Base-by-base conservation (phyloP, 2,113 vertebrate genomes). In the Pituophis catenifer region DNA sequence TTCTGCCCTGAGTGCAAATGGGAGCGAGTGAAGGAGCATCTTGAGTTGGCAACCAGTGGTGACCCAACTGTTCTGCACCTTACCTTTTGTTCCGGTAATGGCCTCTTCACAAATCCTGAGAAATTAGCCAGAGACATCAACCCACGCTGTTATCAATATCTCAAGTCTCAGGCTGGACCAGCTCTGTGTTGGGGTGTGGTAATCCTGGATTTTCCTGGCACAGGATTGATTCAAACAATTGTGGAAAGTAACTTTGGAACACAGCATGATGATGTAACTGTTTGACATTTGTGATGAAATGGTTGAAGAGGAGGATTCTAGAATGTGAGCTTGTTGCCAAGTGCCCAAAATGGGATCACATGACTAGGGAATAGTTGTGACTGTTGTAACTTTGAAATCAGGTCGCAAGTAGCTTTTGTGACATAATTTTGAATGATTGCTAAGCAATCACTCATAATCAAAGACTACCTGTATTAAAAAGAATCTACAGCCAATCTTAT, bases 51-150 rank as follows among this genome's bases (percentile, higher is more conserved):
- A 0, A 96, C 96, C 0, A 0, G 44, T 0, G 97, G 97, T 38
- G 96, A 98, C 93, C 95, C 87, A 11, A 55, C 55, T 29, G 97
- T 94, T 92, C 96, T 98, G 53, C 98, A 98, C 91, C 98, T 99
- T 94, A 99, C 98, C 92, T 99, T 94, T 96, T 97, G 97, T 97
- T 98, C 98, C 0, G 98, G 98, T n/a, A 97, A 98, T 0, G 98
- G 98, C 13, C 90, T 98, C 92, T 98, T 98, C 2, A 98, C 98
- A 0, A 97, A 93, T 88, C 98, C 98, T 0, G 96, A 97, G 91
- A 95, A 97, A 1, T 94, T 99, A 8, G 98, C 98, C 21, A 96
- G 95, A 91, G 94, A 96, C 0, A 92, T 98, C 94, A 98, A 98
- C 23, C 88, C 94, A 21, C 94, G 94, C 44, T 98, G 98, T 70